phyloP scores from a whole-genome alignment of 2,797 vertebrate genomes.

The Macrochelys suwanniensis region DNA sequence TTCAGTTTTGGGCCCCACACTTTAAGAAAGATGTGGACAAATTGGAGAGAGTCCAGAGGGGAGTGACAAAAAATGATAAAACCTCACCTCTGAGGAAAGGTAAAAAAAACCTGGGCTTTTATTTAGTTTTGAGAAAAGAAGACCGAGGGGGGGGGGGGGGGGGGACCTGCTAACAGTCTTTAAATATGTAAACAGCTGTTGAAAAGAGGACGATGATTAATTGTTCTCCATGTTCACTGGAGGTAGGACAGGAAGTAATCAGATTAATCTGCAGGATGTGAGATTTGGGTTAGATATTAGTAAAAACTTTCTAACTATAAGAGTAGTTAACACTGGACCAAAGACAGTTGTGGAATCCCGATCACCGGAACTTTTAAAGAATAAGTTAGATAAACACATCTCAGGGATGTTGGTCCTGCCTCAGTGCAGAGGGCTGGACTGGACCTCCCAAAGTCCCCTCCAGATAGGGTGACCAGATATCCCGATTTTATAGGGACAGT shows the following conservation, averaged over 20 bases:
- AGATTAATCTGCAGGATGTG: not conserved
- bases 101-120: not conserved
- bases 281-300: not conserved
- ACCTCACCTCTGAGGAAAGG: not conserved
- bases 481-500: too few relatives aligned
- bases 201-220: not conserved
- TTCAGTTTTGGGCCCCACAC: not conserved
- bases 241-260: not conserved
- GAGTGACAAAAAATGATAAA: not conserved
- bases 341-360: not conserved
- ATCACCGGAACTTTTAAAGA: not conserved
- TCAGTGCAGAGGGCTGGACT: not conserved
- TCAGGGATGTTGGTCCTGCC: not conserved
- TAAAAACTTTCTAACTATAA: not conserved
- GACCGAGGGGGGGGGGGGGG: not conserved
- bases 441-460: not conserved
- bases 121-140: not conserved
- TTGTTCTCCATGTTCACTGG: not conserved
- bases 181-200: not conserved
- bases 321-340: not conserved
- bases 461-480: too few relatives aligned
- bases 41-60: not conserved
- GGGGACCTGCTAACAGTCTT: not conserved
- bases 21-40: not conserved
- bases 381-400: not conserved